Evolutionary conservation across 2,888 invertebrate genomes (phyloP), one percentile per base, ranked within the genome.

Genomic region (Bellardia pandia): DNA sequence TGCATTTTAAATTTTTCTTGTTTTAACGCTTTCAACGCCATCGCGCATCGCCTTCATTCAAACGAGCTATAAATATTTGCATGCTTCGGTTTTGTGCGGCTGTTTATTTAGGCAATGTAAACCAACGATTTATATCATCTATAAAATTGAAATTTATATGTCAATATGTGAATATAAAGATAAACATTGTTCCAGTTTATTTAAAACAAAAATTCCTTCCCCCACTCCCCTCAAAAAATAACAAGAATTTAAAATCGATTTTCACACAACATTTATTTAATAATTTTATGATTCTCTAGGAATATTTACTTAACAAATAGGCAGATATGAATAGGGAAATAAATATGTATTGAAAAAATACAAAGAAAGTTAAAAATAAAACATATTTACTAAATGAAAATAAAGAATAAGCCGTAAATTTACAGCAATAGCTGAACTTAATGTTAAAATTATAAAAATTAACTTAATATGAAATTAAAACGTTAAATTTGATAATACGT

Each of bases 121-220:
- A 74, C 64, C 45, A 37, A 37, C 2, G 1, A 66, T 66, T 66
- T 64, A 45, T n/a, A 68, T n/a, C 51, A 68, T n/a, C 51, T 14
- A 69, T 48, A 75, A 85, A 80, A 62, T 13, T 68, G 8, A 69
- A 58, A 76, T 82, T 62, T 79, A 62, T 69, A 40, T 77, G 83
- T 74, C 78, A 68, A 84, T 84, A 78, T 69, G 68, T 53, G 53
- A 51, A 75, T 23, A 62, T 75, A 53, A 33, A 79, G 42, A 68
- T 85, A 85, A 74, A 85, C 84, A 79, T 48, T 75, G 42, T 77
- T n/a, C 14, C 7, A 23, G n/a, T 51, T 64, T 66, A 62, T 83
- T 76, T 71, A 30, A 62, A 72, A 72, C 30, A 71, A 16, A 23
- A 23, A 23, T 23, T 23, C 23, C 23, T 23, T 23, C 23, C 23